A percentile compares a stretch with the other conserved stretches of the same genome.
phyloP scores from a whole-genome alignment of 1,140 invertebrate species.

The Aphelenchoides fujianensis region DNA sequence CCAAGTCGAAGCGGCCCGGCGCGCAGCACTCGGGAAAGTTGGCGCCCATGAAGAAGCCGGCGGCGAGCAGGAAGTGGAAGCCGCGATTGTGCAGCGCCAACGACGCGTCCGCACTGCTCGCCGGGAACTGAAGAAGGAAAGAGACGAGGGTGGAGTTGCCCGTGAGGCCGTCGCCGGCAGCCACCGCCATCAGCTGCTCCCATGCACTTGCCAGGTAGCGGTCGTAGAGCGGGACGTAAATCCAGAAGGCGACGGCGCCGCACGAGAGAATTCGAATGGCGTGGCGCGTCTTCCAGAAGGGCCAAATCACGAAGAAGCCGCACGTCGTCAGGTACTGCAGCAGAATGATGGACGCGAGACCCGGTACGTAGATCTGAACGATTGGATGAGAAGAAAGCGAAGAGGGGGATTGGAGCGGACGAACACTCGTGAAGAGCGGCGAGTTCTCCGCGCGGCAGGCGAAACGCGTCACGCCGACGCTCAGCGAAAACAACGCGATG shows the following conservation, averaged over 20 bases:
- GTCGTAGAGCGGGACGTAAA: conserved; percentile 18
- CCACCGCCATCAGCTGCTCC: background rate
- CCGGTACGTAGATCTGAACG: conserved; percentile 32
- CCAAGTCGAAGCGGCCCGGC: conserved; percentile 46
- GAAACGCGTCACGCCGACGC: conserved; percentile 45
- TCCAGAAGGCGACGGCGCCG: conserved; percentile 26
- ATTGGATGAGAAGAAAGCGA: no score
- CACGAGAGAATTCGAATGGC: conserved; percentile 25
- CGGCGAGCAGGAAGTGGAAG: conserved; percentile 46
- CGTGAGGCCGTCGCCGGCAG: no score
- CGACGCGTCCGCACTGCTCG: conserved; percentile 7
- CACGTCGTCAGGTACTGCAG: conserved; percentile 25
- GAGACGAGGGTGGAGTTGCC: no score
- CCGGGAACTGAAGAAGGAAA: no score
- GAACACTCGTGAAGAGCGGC: conserved; percentile 23
- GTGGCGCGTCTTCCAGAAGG: conserved; percentile 19
- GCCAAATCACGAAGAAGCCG: conserved; percentile 31
- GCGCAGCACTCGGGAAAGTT: conserved; percentile 47
- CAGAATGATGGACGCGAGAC: conserved; percentile 23
- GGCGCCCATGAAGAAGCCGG: conserved; percentile 52
- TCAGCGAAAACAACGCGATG: conserved; percentile 44
- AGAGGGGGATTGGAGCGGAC: no score
- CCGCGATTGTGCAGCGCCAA: conserved; percentile 38
- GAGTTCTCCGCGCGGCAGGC: conserved; percentile 17
- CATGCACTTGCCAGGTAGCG: conserved; percentile 16